Base-by-base conservation (phyloP, 2,797 vertebrate genomes). In the Urocyon cinereoargenteus region DNA sequence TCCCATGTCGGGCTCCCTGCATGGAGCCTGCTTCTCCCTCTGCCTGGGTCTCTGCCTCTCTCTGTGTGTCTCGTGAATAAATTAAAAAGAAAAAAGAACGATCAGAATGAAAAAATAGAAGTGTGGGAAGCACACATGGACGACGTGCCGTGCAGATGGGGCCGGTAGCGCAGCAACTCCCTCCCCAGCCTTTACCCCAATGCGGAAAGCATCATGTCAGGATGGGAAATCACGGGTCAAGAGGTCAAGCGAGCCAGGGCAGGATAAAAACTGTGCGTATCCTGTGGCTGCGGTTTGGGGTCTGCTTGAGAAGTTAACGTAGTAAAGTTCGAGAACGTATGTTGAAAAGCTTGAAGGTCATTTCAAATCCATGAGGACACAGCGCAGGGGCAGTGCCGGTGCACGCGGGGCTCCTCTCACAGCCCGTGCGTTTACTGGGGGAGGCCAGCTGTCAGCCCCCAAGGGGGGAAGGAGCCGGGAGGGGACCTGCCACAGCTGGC, bases 141-240 rank as follows among this genome's bases (percentile, higher is more conserved):
- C 0, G 1, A 22, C 31, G 3, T 2, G 19, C 10, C 16, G 18
- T 26, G 0, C n/a, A n/a, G 40, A 40, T 45, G 4, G 18, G 5
- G 9, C 53, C 3, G 1, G 31, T 0, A 4, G 16, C 12, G 7
- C 14, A 0, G 34, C 13, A 24, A 0, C 21, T 31, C 36, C 72
- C n/a, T 55, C 62, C 10, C 40, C 16, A 0, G 26, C n/a, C 10
- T 55, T 64, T 10, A 0, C 7, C 49, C 34, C 49, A 31, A 45
- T 45, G 40, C 40, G 40, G 40, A 45, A 4, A 45, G 40, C 5
- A 8, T 45, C 40, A 0, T 12, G 24, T 73, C 68, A 22, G 68
- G n/a, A 21, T 1, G 9, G 68, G 40, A 10, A 16, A 19, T 18
- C 66, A n/a, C 16, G 7, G 16, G 18, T 18, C 13, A 11, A 3